Conservation (phyloP, 92 coral and sea anemone genomes). For the Bergia puertoricense region DNA sequence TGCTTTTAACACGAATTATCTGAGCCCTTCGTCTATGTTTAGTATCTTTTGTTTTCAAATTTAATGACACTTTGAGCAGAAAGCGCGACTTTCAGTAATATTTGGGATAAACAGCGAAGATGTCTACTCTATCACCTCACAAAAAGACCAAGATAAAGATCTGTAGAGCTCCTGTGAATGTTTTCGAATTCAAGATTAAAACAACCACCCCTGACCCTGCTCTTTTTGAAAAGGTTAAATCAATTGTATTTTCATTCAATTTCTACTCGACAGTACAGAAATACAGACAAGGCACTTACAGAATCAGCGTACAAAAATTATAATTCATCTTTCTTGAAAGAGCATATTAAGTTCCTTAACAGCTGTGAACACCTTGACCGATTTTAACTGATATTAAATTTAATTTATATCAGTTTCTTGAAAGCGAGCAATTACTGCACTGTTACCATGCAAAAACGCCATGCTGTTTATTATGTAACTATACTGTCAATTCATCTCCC, state of each 20-base stretch:
- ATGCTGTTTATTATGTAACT: constrained; percentile 57
- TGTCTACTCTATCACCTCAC: background rate
- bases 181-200: constrained; percentile 4
- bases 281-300: background rate
- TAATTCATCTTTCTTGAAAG: constrained; percentile 25
- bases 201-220: background rate
- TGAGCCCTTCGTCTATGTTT: background rate
- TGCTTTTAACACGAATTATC: background rate
- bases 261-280: background rate
- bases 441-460: constrained; percentile 61
- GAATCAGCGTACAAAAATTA: background rate
- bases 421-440: constrained; percentile 54
- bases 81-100: background rate
- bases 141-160: background rate
- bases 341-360: constrained; percentile 26
- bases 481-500: background rate
- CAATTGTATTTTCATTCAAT: background rate
- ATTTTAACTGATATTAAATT: constrained; percentile 69
- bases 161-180: background rate
- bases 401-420: constrained; percentile 73
- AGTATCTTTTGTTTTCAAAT: background rate
- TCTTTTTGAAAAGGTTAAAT: background rate
- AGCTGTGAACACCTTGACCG: constrained; percentile 82
- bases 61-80: background rate
- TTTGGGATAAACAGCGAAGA: background rate